Percentiles rank a stretch among this genome's conserved stretches.
phyloP scores from a whole-genome alignment of 2,113 vertebrate species.

The Aleadryas rufinucha region DNA sequence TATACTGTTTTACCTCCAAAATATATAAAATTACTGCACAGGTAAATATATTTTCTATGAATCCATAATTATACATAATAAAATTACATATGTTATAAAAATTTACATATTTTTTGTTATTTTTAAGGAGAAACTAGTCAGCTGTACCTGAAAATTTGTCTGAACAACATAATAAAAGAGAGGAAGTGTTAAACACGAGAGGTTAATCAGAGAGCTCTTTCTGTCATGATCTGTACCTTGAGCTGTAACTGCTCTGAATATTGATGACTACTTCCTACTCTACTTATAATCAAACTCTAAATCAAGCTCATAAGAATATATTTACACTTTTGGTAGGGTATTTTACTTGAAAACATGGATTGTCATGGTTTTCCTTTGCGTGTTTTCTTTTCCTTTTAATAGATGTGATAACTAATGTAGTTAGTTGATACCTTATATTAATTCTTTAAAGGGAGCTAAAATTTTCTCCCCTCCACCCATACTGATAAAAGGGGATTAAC shows the following conservation, averaged over 20 bases:
- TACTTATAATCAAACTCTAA: neutral
- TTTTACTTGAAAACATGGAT: neutral
- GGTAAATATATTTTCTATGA: neutral
- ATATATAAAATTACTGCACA: neutral
- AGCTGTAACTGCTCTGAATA: neutral
- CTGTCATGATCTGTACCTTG: neutral
- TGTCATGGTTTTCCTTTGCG: neutral
- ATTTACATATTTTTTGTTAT: neutral
- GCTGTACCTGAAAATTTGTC: neutral
- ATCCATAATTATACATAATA: neutral
- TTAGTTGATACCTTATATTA: neutral
- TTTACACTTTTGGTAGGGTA: neutral
- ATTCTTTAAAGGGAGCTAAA: neutral
- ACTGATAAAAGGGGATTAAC: neutral
- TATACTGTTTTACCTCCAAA: neutral
- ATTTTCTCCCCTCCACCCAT: neutral
- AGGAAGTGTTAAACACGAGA: neutral
- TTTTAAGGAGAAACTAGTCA: neutral
- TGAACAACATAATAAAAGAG: neutral
- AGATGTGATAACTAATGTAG: neutral
- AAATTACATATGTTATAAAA: neutral
- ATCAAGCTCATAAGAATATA: neutral
- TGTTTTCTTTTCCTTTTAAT: neutral
- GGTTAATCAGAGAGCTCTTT: neutral
- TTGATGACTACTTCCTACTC: neutral